A percentile compares a stretch with the other conserved stretches of the same genome.
phyloP scores from a whole-genome alignment of 1,140 invertebrate genomes.

The Plectrocnemia conspersa region DNA sequence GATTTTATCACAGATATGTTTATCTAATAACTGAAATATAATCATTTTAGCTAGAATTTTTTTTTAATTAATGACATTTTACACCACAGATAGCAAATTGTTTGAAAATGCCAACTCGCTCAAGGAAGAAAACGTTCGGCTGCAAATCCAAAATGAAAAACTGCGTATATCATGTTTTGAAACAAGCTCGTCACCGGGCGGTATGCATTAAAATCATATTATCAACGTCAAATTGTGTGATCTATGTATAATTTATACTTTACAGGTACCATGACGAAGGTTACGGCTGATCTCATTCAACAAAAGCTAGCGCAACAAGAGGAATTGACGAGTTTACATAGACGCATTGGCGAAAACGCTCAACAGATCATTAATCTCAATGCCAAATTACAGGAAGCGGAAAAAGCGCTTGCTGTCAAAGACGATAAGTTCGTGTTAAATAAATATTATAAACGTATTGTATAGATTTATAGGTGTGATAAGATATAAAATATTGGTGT shows the following conservation, averaged over 20 bases:
- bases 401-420: slow-evolving; percentile 67
- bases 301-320: slow-evolving; percentile 83
- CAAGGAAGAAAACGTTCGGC: slow-evolving; percentile 75
- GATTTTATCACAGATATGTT: too few species aligned
- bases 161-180: slow-evolving; percentile 56
- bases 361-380: slow-evolving; percentile 91
- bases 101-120: slow-evolving; percentile 77
- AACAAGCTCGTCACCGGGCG: slow-evolving; percentile 41
- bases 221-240: slow-evolving; percentile 5
- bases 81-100: slow-evolving; percentile 72
- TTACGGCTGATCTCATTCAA: slow-evolving; percentile 62
- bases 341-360: slow-evolving; percentile 83
- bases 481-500: too few species aligned
- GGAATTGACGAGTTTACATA: slow-evolving; percentile 85
- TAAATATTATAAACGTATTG: too few species aligned
- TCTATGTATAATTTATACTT: slow-evolving; percentile 40
- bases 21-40: too few species aligned
- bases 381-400: slow-evolving; percentile 78
- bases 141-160: slow-evolving; percentile 79
- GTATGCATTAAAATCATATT: not conserved
- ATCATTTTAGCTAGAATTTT: too few species aligned
- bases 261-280: slow-evolving; percentile 52
- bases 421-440: slow-evolving; percentile 80
- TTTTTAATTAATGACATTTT: slow-evolving; percentile 11
- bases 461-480: too few species aligned